Conservation (phyloP, 2,113 vertebrate genomes). For the Apteryx mantelli region DNA sequence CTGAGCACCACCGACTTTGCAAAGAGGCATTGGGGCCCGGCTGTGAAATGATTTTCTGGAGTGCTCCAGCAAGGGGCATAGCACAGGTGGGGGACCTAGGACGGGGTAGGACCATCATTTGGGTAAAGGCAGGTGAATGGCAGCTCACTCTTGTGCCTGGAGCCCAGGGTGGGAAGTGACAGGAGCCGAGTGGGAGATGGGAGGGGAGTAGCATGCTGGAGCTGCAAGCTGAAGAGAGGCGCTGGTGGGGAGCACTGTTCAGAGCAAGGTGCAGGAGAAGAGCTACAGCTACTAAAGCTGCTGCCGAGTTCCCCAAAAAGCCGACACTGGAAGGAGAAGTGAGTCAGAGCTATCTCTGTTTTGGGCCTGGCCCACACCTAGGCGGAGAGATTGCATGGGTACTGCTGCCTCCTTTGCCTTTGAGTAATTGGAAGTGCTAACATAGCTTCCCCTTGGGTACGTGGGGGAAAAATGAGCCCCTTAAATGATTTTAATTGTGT, state of each 20-base stretch:
- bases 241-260: neutral
- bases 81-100: neutral
- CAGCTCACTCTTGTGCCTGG: neutral
- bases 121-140: neutral
- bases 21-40: too few relatives aligned
- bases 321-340: neutral
- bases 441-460: neutral
- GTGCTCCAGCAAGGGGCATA: neutral
- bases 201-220: neutral
- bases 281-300: neutral
- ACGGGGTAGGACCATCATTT: neutral
- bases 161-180: neutral
- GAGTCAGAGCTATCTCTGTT: neutral
- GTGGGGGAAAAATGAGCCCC: neutral
- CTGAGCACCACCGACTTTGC: fast-evolving
- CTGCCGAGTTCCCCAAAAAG: neutral
- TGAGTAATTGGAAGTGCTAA: neutral
- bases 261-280: neutral
- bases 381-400: neutral
- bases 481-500: neutral
- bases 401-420: neutral
- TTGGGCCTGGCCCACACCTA: neutral
- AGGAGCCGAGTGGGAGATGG: neutral
- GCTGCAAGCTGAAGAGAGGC: neutral
- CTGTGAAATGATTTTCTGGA: neutral